Conservation (phyloP, 2,113 vertebrate species). For the Xiphorhynchus elegans region DNA sequence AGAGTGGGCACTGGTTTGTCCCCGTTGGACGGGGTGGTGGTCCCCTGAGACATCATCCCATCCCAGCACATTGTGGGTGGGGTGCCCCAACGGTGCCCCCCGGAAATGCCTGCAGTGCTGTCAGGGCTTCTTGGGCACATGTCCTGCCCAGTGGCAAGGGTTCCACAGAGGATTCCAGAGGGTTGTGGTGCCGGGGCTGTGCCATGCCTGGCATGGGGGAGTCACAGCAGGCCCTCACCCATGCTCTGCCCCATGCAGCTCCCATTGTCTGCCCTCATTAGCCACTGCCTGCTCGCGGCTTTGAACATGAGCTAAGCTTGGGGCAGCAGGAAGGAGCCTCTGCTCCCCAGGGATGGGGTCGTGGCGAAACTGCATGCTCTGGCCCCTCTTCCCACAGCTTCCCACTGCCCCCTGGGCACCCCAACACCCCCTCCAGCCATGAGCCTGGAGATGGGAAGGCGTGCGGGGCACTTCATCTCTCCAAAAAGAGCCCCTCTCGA, state of each 20-base stretch:
- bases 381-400: not conserved
- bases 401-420: not conserved
- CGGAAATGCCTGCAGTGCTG: fast-evolving
- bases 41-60: not conserved
- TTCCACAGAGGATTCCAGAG: not conserved
- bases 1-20: fast-evolving
- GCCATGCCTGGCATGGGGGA: not conserved
- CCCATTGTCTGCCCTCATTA: slow-evolving; percentile 19
- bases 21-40: fast-evolving
- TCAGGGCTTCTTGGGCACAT: not conserved
- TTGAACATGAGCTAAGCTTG: not conserved
- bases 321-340: slow-evolving; percentile 42
- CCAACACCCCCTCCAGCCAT: not conserved
- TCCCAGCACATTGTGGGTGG: fast-evolving
- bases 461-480: not conserved
- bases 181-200: not conserved
- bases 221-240: not conserved
- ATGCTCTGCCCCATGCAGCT: slow-evolving; percentile 20
- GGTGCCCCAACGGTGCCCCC: fast-evolving
- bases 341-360: not conserved
- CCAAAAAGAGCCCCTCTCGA: not conserved
- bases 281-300: not conserved
- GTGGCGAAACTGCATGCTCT: not conserved
- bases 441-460: not conserved
- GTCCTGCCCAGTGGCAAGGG: not conserved